Base-by-base conservation (phyloP, 2,888 invertebrate species). In the Dascillus cervinus region DNA sequence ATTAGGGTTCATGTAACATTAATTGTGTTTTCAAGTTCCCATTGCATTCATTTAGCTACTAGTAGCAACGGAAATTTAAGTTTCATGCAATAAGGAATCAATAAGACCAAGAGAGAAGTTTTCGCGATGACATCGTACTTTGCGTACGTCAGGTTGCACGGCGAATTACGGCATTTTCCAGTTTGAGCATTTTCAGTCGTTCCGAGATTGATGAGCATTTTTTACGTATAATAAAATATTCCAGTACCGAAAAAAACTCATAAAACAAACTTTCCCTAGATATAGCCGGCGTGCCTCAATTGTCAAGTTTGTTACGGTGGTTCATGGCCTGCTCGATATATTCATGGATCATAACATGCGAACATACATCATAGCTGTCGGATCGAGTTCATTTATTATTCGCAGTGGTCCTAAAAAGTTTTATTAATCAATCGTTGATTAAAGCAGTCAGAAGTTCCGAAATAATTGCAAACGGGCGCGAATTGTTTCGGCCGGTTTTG, bases 341-440 rank as follows among this genome's bases (percentile, higher is more conserved):
- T 56, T 55, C 53, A 55, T 53, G 55, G 53, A 55, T 56, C 56
- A 55, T 51, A 55, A 55, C 53, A 53, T 47, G 52, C 50, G 50
- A 48, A 50, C 51, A 55, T 56, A 55, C 49, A 55, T 55, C 53
- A 56, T 55, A 51, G 53, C 55, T 56, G 54, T 56, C 55, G 49
- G 46, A 46, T 46, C 39, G 48, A 47, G 50, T 53, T 56, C 55
- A 56, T 56, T 56, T 55, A 53, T 56, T 51, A 55, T 46, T 38
- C 35, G 41, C 47, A 44, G 45, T 38, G 48, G 39, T 42, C 40
- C 48, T 38, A 39, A 52, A 53, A 50, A 50, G 41, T 50, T 54
- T 52, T 50, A 52, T 49, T 50, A 52, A 52, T 50, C 51, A 44
- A 32, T 22, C 46, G 41, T 42, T 52, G 50, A 52, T 53, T 53